Base-by-base conservation (phyloP, 2,113 vertebrate genomes). In the Uropsilus gracilis region DNA sequence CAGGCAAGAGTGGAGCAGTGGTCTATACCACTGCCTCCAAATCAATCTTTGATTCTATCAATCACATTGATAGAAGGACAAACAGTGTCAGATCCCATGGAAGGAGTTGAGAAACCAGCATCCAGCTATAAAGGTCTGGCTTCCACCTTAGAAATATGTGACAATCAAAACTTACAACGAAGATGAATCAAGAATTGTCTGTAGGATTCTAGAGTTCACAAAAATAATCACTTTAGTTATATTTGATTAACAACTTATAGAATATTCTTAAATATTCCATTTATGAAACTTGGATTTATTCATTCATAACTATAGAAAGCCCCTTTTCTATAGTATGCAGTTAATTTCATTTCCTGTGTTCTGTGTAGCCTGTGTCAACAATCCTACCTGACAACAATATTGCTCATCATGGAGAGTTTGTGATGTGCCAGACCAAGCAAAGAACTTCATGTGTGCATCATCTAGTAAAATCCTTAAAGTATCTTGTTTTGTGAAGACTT, bases 61-160 rank as follows among this genome's bases (percentile, higher is more conserved):
- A n/a, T n/a, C n/a, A 8, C 37, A 1, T 76, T 34, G 39, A 1
- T 24, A 57, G 78, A 13, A 44, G 6, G 26, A 61, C 30, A 32
- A 24, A 78, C 1, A 2, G 5, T 63, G 34, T 80, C 72, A 69
- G 32, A 34, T 13, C 34, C 76, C 75, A 17, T 72, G 18, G 71
- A 44, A 80, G 89, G 57, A 94, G 64, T 77, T 28, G 57, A 94
- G 64, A 81, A 85, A 61, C 77, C 68, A 68, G 50, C 63, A 46
- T 44, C 83, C 64, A 87, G 75, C 50, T 50, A 64, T 6, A 6
- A 80, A 69, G 88, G 42, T 53, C 18, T 28, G 48, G 26, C 30
- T 53, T 37, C 57, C 12, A 30, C 50, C 90, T 75, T n/a, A 34
- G 37, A 88, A 89, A 83, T 55, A 59, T 57, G n/a, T 63, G 44